A percentile compares a stretch with the other conserved stretches of the same genome.
These are phyloP conservation scores for Brachyptera putata DNA, from an alignment of 2,888 invertebrate species.

Conservation along the genomic window DNA sequence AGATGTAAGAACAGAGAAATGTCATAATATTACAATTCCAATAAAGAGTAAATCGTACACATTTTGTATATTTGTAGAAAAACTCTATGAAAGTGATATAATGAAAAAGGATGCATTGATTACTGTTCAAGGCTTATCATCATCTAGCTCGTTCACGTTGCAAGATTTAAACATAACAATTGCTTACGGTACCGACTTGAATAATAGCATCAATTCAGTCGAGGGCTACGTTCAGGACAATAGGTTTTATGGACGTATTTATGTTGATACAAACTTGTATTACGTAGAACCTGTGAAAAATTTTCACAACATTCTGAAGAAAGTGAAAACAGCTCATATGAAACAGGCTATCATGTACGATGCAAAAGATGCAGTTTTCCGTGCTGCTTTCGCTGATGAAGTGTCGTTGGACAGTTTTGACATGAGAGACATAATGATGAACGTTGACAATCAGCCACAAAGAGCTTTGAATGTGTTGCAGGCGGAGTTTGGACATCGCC, in stretches of 20 bases:
- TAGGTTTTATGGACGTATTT: slow-evolving; percentile 14
- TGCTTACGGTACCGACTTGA: background rate
- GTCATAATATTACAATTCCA: background rate
- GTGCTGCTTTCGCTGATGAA: too few species aligned
- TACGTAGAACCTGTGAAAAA: slow-evolving; percentile 17
- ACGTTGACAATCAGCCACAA: background rate
- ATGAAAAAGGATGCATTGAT: background rate
- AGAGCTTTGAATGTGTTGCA: background rate
- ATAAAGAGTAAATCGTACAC: background rate
- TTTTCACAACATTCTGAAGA: slow-evolving; percentile 13
- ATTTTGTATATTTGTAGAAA: background rate
- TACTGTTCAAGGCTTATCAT: background rate
- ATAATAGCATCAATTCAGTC: background rate
- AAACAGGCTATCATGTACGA: background rate
- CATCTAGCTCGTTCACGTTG: background rate
- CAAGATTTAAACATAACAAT: slow-evolving; percentile 1
- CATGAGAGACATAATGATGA: background rate
- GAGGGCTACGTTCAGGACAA: slow-evolving; percentile 4
- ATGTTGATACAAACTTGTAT: background rate
- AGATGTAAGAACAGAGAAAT: too few species aligned
- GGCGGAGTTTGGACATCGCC: background rate
- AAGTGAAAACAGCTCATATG: background rate
- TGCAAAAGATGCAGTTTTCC: too few species aligned
- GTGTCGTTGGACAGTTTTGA: background rate
- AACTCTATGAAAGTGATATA: background rate